A percentile compares a stretch with the other conserved stretches of the same genome.
Conservation (phyloP, 2,888 invertebrate genomes). For the Tetramorium bicarinatum region DNA sequence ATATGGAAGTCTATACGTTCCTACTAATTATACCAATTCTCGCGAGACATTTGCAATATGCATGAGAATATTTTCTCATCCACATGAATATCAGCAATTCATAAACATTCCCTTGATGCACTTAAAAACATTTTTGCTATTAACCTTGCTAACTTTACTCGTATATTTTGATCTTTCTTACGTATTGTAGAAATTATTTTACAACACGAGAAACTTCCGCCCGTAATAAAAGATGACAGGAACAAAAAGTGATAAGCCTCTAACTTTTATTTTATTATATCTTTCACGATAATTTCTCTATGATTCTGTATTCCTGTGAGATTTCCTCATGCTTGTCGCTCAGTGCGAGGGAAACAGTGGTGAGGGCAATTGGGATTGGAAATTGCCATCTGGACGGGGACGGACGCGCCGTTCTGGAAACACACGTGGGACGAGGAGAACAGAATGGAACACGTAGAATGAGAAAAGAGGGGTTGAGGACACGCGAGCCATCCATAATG, state of each 20-base stretch:
- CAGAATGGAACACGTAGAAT: slow-evolving; percentile 63
- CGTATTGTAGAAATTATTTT: slow-evolving; percentile 1
- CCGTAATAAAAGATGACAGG: neutral
- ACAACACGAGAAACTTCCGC: neutral
- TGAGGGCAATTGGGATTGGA: slow-evolving; percentile 50
- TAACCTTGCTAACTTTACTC: neutral
- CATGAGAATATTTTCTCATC: neutral
- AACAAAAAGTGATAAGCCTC: neutral
- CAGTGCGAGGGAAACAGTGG: slow-evolving; percentile 9
- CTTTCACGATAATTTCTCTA: neutral
- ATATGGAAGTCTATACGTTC: neutral
- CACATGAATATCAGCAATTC: neutral
- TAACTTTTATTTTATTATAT: slow-evolving; percentile 4
- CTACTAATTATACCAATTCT: slow-evolving; percentile 24
- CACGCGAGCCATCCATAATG: slow-evolving; percentile 86
- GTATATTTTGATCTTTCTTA: neutral
- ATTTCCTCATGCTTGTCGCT: slow-evolving; percentile 50
- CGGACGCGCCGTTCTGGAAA: slow-evolving; percentile 4
- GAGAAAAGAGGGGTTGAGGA: slow-evolving; percentile 76
- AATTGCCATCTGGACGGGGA: slow-evolving; percentile 40
- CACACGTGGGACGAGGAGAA: slow-evolving; percentile 54
- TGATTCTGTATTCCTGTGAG: slow-evolving; percentile 21
- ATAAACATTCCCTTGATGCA: slow-evolving; percentile 9
- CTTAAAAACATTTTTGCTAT: neutral
- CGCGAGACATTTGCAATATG: neutral